Evolutionary conservation across 2,888 invertebrate genomes (phyloP), one percentile per base, ranked within the genome.

Genomic region (Scrobipalpa atriplicella): DNA sequence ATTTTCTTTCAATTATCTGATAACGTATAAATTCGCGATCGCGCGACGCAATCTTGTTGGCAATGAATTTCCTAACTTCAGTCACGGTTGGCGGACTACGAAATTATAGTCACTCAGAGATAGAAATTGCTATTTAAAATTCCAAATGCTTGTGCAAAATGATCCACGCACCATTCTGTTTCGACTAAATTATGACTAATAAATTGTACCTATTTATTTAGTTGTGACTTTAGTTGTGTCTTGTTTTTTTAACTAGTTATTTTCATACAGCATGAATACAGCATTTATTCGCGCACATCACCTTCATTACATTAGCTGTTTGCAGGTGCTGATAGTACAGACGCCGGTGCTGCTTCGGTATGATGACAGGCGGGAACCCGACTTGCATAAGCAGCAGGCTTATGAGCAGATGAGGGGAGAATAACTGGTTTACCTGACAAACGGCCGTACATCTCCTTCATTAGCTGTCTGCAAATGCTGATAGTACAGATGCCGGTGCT

Each of bases 321-420:
- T 98, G 96, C 39, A 99, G 91, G 73, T 96, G 96, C 77, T 98
- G 96, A 84, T 99, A 99, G 86, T 97, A 97, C 68, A 96, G 94
- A 76, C 96, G 95, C 18, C 95, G 93, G 80, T 97, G 96, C 75
- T 98, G 97, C 81, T 98, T 98, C 66, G 96, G 95, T 70, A 99
- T 96, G 73, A 98, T 98, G 13, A 99, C 98, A 0, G 99, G 99
- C 0, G 99, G 99, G 90, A 97, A 99, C 0, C 99, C 99, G 0
- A 97, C 97, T 85, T 96, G 97, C 97, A 99, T 97, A 41, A 99
- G 94, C 71, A 99, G 95, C 75, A 98, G 94, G 89, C 99, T 99
- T 99, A 99, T 99, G 1, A 99, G 94, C 29, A 99, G 93, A 38
- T 99, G 94, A 13, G 98, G 98, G 0, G 99, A n/a, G n/a, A n/a